Percentiles rank a stretch among this genome's conserved stretches.
Evolutionary conservation across 2,888 invertebrate genomes (phyloP).

Genomic region (Phortica magna): DNA sequence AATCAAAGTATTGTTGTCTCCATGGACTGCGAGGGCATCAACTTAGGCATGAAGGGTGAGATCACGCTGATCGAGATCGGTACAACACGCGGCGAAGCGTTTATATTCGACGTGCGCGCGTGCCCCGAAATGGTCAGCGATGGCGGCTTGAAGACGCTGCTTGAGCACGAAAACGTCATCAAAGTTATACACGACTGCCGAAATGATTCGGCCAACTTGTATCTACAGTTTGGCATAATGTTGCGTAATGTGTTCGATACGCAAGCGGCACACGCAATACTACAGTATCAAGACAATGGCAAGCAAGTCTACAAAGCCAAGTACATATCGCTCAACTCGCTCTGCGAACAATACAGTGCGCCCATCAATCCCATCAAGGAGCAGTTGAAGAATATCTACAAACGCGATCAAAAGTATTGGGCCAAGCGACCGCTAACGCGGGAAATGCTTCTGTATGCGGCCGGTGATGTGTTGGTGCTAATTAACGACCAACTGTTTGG

Average conservation of each 20-base stretch:
- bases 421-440: slow-evolving; percentile 91
- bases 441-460: slow-evolving; percentile 95
- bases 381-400: slow-evolving; percentile 90
- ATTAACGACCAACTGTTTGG: slow-evolving; percentile 91
- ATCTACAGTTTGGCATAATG: slow-evolving; percentile 90
- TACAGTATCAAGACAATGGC: slow-evolving; percentile 92
- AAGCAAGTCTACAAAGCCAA: slow-evolving; percentile 97
- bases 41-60: slow-evolving; percentile 92
- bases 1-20: slow-evolving; percentile 84
- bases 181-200: slow-evolving; percentile 96
- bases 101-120: slow-evolving; percentile 91
- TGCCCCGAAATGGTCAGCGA: slow-evolving; percentile 88
- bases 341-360: slow-evolving; percentile 93
- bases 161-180: slow-evolving; percentile 89
- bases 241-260: slow-evolving; percentile 94
- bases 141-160: slow-evolving; percentile 87
- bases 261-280: slow-evolving; percentile 93
- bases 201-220: slow-evolving; percentile 92
- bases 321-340: slow-evolving; percentile 92
- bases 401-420: slow-evolving; percentile 93
- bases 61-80: slow-evolving; percentile 92
- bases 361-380: slow-evolving; percentile 95
- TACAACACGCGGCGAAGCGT: slow-evolving; percentile 89
- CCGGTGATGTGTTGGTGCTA: slow-evolving; percentile 91
- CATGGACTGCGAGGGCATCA: slow-evolving; percentile 95